These are phyloP conservation scores for Danio rerio DNA, from an alignment of 2,113 vertebrate species.

Conservation along the genomic window GRCz12tu NC_133188.1:30808501-30809000, in stretches of 20 bases:
- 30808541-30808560: background rate
- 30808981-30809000: background rate
- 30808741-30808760: conserved; percentile 31
- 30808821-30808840: conserved; percentile 8
- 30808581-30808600: background rate
- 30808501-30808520: background rate
- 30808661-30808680: background rate
- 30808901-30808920: conserved; percentile 7
- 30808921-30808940: background rate
- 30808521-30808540: conserved; percentile 4
- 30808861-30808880: background rate
- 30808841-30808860: conserved; percentile 3
- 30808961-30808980: conserved; percentile 24
- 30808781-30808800: conserved; percentile 21
- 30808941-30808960: conserved; percentile 1
- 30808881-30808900: conserved; percentile 19
- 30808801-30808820: conserved; percentile 28
- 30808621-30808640: background rate
- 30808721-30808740: conserved; percentile 2
- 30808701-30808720: background rate
- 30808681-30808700: background rate
- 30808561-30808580: background rate
- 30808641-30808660: background rate
- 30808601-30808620: background rate
- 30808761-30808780: conserved; percentile 18